A percentile compares a stretch with the other conserved stretches of the same genome.
Evolutionary conservation across 1,140 invertebrate species (phyloP).

Genomic region (Ridgeia piscesae): DNA sequence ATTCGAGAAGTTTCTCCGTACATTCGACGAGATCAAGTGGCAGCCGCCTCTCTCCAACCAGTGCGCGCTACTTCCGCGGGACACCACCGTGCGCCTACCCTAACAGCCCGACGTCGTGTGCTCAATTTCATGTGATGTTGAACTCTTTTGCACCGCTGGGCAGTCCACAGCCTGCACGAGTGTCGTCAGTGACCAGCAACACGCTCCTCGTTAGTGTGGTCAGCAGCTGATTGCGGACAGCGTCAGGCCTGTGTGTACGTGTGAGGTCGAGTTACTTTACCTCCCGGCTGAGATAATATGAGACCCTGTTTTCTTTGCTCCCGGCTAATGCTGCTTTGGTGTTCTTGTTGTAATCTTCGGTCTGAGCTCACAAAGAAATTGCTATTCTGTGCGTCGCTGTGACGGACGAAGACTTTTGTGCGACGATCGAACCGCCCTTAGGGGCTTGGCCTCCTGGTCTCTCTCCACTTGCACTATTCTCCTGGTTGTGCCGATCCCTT

Average conservation of each 20-base stretch:
- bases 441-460: too few relatives aligned
- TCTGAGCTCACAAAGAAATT: background rate
- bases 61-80: constrained; percentile 44
- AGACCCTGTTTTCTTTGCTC: too few relatives aligned
- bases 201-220: background rate
- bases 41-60: constrained; percentile 48
- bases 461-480: too few relatives aligned
- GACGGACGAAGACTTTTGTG: background rate
- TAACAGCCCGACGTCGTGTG: background rate
- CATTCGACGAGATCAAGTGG: constrained; percentile 45
- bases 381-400: background rate
- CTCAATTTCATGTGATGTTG: background rate
- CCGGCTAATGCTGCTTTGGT: background rate
- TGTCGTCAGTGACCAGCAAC: background rate
- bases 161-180: background rate
- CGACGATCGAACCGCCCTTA: too few relatives aligned
- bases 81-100: background rate
- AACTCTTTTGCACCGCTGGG: background rate
- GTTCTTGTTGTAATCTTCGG: background rate
- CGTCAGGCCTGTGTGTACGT: background rate
- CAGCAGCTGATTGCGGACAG: background rate
- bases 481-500: too few relatives aligned
- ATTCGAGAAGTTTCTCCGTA: constrained; percentile 41
- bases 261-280: background rate
- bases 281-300: too few relatives aligned